Evolutionary conservation across 2,888 invertebrate genomes (phyloP).

Genomic region (Gnatocerus cornutus): DNA sequence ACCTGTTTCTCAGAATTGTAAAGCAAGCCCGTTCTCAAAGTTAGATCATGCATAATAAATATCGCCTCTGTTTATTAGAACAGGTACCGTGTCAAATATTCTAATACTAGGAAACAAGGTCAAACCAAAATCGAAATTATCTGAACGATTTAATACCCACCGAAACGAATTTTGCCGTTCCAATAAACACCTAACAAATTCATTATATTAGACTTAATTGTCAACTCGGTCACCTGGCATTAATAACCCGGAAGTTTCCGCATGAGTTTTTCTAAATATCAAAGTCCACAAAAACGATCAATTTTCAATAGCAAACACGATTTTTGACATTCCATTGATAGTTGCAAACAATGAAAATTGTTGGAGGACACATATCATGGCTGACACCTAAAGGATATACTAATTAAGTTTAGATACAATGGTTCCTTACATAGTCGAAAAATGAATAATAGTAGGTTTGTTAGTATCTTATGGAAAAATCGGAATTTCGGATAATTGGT

Average conservation of each 20-base stretch:
- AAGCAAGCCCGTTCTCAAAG: no score
- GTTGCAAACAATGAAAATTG: constrained; percentile 19
- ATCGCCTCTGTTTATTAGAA: no score
- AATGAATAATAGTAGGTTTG: constrained; percentile 13
- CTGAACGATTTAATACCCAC: not conserved
- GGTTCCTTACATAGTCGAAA: not conserved
- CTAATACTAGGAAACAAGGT: no score
- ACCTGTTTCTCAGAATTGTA: no score
- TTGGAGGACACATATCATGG: constrained; percentile 8
- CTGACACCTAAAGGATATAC: constrained; percentile 14
- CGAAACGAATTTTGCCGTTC: not conserved
- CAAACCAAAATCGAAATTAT: not conserved
- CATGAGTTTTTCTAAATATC: constrained; percentile 21
- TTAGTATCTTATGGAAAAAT: constrained; percentile 16
- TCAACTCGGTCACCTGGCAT: constrained; percentile 14
- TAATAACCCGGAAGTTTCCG: constrained; percentile 20
- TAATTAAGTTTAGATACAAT: constrained; percentile 27
- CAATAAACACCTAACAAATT: constrained; percentile 5
- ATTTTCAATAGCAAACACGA: constrained; percentile 5
- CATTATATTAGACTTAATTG: not conserved
- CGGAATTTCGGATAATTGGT: constrained; percentile 13
- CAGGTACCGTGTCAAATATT: no score
- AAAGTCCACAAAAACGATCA: constrained; percentile 10
- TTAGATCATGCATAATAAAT: no score
- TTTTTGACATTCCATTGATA: constrained; percentile 22